Evolutionary conservation across 1,140 invertebrate genomes (phyloP), one percentile per base, ranked within the genome.

Genomic region (Megalopta genalis): DNA sequence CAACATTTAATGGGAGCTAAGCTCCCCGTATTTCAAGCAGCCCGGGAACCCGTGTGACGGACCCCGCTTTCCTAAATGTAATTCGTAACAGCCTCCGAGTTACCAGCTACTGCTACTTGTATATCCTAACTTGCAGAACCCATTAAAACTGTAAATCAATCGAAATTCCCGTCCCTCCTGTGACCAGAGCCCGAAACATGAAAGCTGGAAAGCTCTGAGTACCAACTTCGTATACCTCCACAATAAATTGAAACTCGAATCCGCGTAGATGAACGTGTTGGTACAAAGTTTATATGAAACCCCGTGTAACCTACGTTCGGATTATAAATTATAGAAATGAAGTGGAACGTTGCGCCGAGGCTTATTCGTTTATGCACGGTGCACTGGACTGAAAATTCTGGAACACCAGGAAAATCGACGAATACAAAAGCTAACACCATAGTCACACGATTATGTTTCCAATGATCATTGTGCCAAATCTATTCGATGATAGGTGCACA

Each of bases 71-170:
- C n/a, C 62, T 6, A 64, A 77, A 68, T 49, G 49, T 54, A 76
- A 80, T 77, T 68, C 52, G 60, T 59, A 73, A 73, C 62, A 42
- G 69, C n/a, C 62, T 21, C 23, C 6, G 6, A 21, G 49, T 72
- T 57, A 23, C 27, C 25, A 27, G 62, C 18, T 8, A 57, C 72
- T 23, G 18, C 23, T 25, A 46, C 21, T 9, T 18, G 59, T 21
- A 25, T 73, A 54, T 46, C 37, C 73, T 9, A 80, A 77, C 78
- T 80, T 77, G 18, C 32, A n/a, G 57, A 80, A 77, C 73, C 73
- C 64, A 80, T 74, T 79, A 76, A 77, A 80, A 77, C 72, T 66
- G 64, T 80, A 76, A 76, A 80, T 80, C 78, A 80, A 74, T 76
- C 65, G 73, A 25, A 23, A 65, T 60, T 77, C 46, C 72, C 42